Evolutionary conservation across 2,888 invertebrate genomes (phyloP).

Genomic region (Steinernema hermaphroditum): DNA sequence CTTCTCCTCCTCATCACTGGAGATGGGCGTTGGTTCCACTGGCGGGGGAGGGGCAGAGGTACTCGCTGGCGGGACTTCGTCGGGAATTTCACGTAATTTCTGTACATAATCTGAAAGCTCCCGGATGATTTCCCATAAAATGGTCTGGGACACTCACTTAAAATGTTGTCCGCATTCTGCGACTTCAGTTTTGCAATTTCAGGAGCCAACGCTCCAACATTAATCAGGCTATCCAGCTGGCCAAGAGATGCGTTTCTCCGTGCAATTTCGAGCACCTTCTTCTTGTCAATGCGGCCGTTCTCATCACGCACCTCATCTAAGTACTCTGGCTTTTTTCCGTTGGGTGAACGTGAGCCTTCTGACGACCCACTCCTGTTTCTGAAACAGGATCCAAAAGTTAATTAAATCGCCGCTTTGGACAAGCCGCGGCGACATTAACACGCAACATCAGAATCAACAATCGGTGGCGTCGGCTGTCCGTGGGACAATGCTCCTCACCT

Average conservation of each 20-base stretch:
- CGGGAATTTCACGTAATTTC: background rate
- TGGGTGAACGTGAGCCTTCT: conserved; percentile 23
- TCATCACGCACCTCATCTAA: conserved; percentile 12
- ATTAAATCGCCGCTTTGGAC: background rate
- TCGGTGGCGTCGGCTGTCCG: background rate
- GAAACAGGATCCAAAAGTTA: background rate
- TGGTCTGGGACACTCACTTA: background rate
- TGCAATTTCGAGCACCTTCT: conserved; percentile 23
- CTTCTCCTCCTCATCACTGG: conserved; percentile 20
- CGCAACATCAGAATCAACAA: background rate
- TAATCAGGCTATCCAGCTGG: background rate
- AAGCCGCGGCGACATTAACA: conserved; percentile 26
- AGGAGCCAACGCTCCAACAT: background rate
- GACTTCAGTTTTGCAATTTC: conserved; percentile 24
- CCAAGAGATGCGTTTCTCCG: background rate
- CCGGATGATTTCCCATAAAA: background rate
- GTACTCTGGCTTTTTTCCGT: background rate
- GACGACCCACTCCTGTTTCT: conserved; percentile 27
- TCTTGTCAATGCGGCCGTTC: conserved; percentile 29
- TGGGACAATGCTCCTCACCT: conserved; percentile 24
- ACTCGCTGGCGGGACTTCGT: background rate
- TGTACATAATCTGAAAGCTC: background rate
- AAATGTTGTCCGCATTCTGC: background rate
- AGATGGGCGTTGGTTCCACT: conserved; percentile 18
- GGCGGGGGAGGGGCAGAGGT: background rate